Conservation (phyloP, 1,140 invertebrate species). For the Stratiolaelaps scimitus region DNA sequence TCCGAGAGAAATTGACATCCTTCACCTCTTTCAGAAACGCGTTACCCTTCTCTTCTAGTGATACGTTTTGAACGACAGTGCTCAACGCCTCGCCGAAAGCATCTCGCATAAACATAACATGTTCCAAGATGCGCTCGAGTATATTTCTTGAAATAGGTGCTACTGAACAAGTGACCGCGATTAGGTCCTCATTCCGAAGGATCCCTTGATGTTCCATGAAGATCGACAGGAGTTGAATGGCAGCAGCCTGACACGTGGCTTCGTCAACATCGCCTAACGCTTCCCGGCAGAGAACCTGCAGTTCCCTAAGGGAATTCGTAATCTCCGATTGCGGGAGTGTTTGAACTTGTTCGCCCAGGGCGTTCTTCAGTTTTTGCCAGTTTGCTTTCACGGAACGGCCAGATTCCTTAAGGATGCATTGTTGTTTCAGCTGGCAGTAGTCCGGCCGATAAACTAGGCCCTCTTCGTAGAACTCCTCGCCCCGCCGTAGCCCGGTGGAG, state of each 20-base stretch:
- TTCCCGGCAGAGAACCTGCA: conserved; percentile 4
- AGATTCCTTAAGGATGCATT: not conserved
- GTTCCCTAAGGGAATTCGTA: not conserved
- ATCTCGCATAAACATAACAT: not conserved
- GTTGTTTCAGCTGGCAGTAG: not conserved
- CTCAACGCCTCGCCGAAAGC: not conserved
- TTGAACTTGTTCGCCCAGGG: not conserved
- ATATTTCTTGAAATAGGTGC: conserved; percentile 6
- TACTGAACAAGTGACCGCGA: not conserved
- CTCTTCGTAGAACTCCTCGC: not conserved
- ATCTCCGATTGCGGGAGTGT: not conserved
- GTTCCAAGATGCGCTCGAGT: not conserved
- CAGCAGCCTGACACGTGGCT: conserved; percentile 3
- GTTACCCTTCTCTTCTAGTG: not conserved
- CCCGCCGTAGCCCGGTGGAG: not conserved
- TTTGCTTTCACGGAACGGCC: not conserved
- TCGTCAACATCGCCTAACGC: conserved; percentile 13
- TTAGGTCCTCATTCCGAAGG: conserved; percentile 1
- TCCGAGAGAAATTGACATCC: not conserved
- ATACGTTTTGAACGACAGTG: not conserved
- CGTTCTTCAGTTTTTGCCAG: conserved; percentile 1
- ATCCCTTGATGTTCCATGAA: not conserved
- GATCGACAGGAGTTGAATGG: not conserved
- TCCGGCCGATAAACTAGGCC: not conserved
- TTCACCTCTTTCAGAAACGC: not conserved